Percentiles rank a stretch among this genome's conserved stretches.
These are phyloP conservation scores for Bujurquina vittata DNA, from an alignment of 2,113 vertebrate genomes.

Conservation along the genomic window DNA sequence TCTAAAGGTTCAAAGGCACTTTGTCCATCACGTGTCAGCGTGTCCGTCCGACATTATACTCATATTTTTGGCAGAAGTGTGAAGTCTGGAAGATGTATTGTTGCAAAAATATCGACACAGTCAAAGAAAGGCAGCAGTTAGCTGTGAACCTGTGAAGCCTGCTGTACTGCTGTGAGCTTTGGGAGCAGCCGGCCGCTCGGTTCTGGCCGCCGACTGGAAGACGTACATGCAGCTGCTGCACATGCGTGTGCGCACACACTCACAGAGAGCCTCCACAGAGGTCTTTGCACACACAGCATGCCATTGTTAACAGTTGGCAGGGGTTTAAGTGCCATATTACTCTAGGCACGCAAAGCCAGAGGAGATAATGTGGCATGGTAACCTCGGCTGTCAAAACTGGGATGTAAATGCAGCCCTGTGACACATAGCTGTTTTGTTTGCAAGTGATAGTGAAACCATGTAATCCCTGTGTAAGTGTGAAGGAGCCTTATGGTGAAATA, in stretches of 20 bases:
- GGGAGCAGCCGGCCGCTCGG: constrained; percentile 46
- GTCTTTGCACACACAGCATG: constrained; percentile 62
- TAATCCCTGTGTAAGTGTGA: constrained; percentile 13
- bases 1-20: background rate
- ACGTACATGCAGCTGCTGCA: constrained; percentile 60
- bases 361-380: constrained; percentile 44
- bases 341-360: constrained; percentile 51
- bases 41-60: background rate
- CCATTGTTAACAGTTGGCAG: constrained; percentile 77
- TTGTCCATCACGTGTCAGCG: background rate
- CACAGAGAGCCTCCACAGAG: constrained; percentile 27
- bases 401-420: constrained; percentile 50
- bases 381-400: constrained; percentile 55
- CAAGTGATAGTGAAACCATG: constrained; percentile 2
- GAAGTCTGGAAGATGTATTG: background rate
- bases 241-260: constrained; percentile 36
- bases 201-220: constrained; percentile 33
- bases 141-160: constrained; percentile 26
- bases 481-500: background rate
- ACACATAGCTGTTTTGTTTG: constrained; percentile 38
- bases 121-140: constrained; percentile 17
- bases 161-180: constrained; percentile 24
- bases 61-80: background rate
- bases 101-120: constrained; percentile 19
- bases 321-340: constrained; percentile 64